Base-by-base conservation (phyloP, 1,140 invertebrate species). In the Rhyzopertha dominica region DNA sequence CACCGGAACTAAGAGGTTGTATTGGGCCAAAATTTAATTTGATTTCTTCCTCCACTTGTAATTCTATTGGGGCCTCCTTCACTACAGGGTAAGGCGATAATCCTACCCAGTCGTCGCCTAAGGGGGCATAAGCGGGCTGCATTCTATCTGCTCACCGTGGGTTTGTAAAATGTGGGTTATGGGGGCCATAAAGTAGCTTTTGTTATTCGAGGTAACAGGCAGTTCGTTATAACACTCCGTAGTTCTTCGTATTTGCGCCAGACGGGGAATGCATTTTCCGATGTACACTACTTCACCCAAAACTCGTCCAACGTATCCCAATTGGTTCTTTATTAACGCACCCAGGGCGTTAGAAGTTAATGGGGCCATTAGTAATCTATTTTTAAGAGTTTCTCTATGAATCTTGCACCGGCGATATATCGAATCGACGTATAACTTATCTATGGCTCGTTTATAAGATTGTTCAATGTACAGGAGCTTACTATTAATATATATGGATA, bases 201-300 rank as follows among this genome's bases (percentile, higher is more conserved):
- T 3, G 20, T 44, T 44, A 5, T 26, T 13, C 3, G 18, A 17
- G 7, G 5, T 5, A 9, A 44, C 28, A 7, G 31, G 30, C 10
- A 35, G 19, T 13, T 36, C 31, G n/a, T 36, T 2, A 18, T 14
- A 44, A 36, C 32, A 36, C 5, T 35, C n/a, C 3, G 1, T 9
- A 5, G 22, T 36, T 9, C 30, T 7, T 8, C 22, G 12, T 16
- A 44, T 10, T 0, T 10, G 17, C 8, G 20, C 24, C 5, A 16
- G 16, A 10, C 16, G 24, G 2, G 32, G 14, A 26, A 16, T 25
- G 8, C 31, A 44, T 26, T 14, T 5, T 2, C 18, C 12, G 4
- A 44, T 37, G 19, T 37, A 28, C n/a, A 25, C 18, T 10, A 37
- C 32, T 26, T 44, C 32, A 1, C 34, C 43, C 16, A 37, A 14